Conservation (phyloP, 2,797 vertebrate genomes). For the Melanotaenia maccullochi region DNA sequence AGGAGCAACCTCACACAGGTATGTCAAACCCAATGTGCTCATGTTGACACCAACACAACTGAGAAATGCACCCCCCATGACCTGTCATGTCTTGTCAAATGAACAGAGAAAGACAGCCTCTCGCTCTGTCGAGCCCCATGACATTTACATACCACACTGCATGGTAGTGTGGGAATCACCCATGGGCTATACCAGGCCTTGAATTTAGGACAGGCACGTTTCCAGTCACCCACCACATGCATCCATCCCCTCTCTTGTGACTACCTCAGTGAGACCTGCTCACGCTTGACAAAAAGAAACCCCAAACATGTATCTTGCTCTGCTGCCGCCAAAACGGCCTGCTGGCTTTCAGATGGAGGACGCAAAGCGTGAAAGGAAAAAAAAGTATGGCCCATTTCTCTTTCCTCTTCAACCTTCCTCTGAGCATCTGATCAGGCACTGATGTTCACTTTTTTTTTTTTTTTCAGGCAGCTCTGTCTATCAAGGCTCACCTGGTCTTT, state of each 20-base stretch:
- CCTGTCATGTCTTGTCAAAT: conserved; percentile 74
- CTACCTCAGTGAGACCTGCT: conserved; percentile 72
- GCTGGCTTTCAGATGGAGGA: conserved; percentile 61
- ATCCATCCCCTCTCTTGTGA: conserved; percentile 54
- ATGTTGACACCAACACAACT: conserved; percentile 52
- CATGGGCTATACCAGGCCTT: conserved; percentile 73
- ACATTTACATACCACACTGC: conserved; percentile 81
- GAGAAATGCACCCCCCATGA: conserved; percentile 45
- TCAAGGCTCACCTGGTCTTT: conserved; percentile 69
- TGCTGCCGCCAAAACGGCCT: conserved; percentile 54
- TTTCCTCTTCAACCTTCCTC: neutral
- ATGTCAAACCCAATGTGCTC: conserved; percentile 46
- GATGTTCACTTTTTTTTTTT: conserved; percentile 37
- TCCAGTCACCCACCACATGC: conserved; percentile 12
- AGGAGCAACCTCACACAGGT: conserved; percentile 22
- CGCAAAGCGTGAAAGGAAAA: conserved; percentile 64
- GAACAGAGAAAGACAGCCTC: conserved; percentile 70
- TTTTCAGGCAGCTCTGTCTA: conserved; percentile 37
- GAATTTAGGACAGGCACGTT: conserved; percentile 76
- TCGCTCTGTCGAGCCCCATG: conserved; percentile 77
- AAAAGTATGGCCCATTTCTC: conserved; percentile 56
- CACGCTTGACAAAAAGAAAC: conserved; percentile 73
- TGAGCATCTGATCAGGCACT: conserved; percentile 32
- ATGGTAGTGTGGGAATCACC: conserved; percentile 73
- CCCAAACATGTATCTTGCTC: conserved; percentile 69